phyloP scores from a whole-genome alignment of 2,113 vertebrate genomes.

The Macquaria ambigua region DNA sequence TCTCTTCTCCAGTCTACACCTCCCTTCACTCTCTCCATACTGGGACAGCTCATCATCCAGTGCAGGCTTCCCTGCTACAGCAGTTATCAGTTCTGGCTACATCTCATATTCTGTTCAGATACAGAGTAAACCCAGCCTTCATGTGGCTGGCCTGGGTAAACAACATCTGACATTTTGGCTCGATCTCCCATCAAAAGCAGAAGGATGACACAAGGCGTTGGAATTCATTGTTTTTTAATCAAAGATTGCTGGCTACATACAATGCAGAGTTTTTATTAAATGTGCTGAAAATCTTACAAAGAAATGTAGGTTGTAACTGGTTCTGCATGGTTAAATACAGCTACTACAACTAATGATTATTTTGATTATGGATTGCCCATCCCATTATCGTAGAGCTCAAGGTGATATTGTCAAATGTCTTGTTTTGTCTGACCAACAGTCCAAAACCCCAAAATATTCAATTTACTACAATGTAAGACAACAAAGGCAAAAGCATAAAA shows the following conservation, averaged over 20 bases:
- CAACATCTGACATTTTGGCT: conserved; percentile 50
- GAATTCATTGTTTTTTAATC: conserved; percentile 9
- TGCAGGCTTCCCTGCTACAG: conserved; percentile 23
- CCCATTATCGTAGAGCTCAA: neutral
- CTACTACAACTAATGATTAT: neutral
- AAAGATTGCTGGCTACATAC: neutral
- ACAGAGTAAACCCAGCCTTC: conserved; percentile 20
- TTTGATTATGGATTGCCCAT: neutral
- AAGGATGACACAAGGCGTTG: neutral
- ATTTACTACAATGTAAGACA: neutral
- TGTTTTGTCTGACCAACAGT: neutral
- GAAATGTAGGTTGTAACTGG: neutral
- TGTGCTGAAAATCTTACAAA: neutral
- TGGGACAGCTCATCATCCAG: conserved; percentile 48
- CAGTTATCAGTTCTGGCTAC: conserved; percentile 23
- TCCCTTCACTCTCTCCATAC: conserved; percentile 10
- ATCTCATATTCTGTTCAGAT: conserved; percentile 47
- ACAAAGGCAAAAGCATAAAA: neutral
- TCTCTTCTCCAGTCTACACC: conserved; percentile 13
- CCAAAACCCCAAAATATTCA: neutral
- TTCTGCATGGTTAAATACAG: neutral
- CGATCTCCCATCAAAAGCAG: conserved; percentile 22
- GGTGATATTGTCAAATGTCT: neutral
- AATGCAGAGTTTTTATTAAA: neutral
- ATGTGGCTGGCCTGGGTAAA: conserved; percentile 34